phyloP scores from a whole-genome alignment of 2,797 vertebrate genomes.

The Phrynocephalus forsythii region DNA sequence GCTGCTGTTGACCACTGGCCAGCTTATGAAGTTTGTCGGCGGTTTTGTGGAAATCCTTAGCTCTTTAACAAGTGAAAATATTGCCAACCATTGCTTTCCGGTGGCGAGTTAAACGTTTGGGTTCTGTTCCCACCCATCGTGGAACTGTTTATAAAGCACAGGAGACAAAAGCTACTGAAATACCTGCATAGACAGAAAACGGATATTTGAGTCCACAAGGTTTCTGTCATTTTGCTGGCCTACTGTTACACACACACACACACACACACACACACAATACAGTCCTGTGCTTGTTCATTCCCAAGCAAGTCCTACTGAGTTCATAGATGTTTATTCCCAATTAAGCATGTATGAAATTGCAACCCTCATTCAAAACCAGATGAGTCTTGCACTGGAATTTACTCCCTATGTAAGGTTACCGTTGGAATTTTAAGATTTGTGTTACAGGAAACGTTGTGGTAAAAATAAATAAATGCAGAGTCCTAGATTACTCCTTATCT shows the following conservation, averaged over 20 bases:
- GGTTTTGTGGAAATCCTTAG: neutral
- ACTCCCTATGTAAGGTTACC: too few relatives aligned
- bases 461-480: too few relatives aligned
- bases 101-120: neutral
- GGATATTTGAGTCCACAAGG: neutral
- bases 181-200: neutral
- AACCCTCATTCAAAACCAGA: neutral
- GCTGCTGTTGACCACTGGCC: conserved; percentile 31
- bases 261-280: too few relatives aligned
- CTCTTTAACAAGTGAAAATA: neutral
- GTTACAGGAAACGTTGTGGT: too few relatives aligned
- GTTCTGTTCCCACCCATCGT: neutral
- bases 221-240: neutral
- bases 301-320: neutral
- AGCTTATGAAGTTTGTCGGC: conserved; percentile 7
- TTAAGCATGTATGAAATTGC: neutral
- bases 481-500: too few relatives aligned
- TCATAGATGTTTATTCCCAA: neutral
- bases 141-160: neutral
- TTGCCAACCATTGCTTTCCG: neutral
- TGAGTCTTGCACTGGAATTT: neutral
- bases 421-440: too few relatives aligned
- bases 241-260: too few relatives aligned
- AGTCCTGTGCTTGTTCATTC: neutral
- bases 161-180: neutral